A percentile compares a stretch with the other conserved stretches of the same genome.
phyloP scores from a whole-genome alignment of 1,140 invertebrate genomes.

The Neoseiulus cucumeris region DNA sequence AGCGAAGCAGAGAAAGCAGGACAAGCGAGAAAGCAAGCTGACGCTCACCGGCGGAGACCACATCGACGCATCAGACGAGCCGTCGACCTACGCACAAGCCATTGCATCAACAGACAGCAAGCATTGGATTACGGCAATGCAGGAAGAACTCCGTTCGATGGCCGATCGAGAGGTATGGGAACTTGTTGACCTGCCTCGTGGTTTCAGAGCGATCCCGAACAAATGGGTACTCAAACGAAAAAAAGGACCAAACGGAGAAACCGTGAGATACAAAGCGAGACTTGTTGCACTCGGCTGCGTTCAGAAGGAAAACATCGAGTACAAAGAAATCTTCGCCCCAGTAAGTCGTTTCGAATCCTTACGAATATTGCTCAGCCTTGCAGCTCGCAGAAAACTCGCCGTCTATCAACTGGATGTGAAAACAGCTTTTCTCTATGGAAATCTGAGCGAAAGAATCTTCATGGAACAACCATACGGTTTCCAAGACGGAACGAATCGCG shows the following conservation, averaged over 20 bases:
- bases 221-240: slow-evolving; percentile 27
- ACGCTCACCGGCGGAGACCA: too few species aligned
- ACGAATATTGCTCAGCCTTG: slow-evolving; percentile 17
- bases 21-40: too few species aligned
- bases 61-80: too few species aligned
- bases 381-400: slow-evolving; percentile 16
- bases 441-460: slow-evolving; percentile 18
- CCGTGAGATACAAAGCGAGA: slow-evolving; percentile 27
- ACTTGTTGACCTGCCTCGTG: not conserved
- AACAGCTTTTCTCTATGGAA: slow-evolving; percentile 18
- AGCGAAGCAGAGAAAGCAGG: too few species aligned
- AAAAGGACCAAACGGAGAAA: too few species aligned
- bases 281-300: slow-evolving; percentile 24
- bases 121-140: slow-evolving; percentile 1
- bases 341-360: slow-evolving; percentile 16
- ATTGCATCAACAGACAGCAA: too few species aligned
- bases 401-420: slow-evolving; percentile 21
- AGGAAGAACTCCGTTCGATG: not conserved
- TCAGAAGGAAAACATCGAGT: slow-evolving; percentile 21
- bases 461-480: slow-evolving; percentile 16
- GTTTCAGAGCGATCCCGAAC: slow-evolving; percentile 17
- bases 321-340: slow-evolving; percentile 19
- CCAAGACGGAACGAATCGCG: not conserved
- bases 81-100: too few species aligned
- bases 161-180: not conserved